phyloP scores from a whole-genome alignment of 1,140 invertebrate species.

The Magallana angulata region DNA sequence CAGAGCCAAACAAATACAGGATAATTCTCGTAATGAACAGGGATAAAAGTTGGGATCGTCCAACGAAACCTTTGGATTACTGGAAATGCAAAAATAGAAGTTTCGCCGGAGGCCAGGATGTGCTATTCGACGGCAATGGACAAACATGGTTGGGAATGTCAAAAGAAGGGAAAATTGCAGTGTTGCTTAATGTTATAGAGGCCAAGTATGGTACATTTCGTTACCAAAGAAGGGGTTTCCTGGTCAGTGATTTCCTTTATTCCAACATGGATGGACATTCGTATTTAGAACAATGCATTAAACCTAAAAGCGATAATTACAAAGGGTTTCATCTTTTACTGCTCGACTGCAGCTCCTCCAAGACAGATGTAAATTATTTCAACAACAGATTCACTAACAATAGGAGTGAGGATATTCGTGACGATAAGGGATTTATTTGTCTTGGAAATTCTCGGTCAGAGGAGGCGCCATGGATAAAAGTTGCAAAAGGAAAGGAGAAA shows the following conservation, averaged over 20 bases:
- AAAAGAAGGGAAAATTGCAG: not conserved
- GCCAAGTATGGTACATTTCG: not conserved
- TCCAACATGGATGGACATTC: not conserved
- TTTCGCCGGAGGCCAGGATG: not conserved
- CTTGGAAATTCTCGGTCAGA: not conserved
- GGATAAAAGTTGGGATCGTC: too few relatives aligned
- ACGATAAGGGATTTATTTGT: not conserved
- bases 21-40: too few relatives aligned
- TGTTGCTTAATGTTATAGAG: not conserved
- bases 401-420: not conserved
- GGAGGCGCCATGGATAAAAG: not conserved
- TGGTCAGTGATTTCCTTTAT: not conserved
- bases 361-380: not conserved
- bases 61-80: too few relatives aligned
- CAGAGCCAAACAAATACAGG: too few relatives aligned
- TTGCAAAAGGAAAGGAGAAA: not conserved
- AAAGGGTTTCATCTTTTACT: conserved; percentile 4
- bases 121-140: not conserved
- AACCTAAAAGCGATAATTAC: not conserved
- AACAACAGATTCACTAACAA: not conserved
- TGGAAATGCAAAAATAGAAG: too few relatives aligned
- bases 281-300: not conserved
- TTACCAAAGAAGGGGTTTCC: not conserved
- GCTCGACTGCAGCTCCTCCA: not conserved
- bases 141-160: not conserved